Base-by-base conservation (phyloP, 2,797 vertebrate species). In the Phoebastria nigripes region DNA sequence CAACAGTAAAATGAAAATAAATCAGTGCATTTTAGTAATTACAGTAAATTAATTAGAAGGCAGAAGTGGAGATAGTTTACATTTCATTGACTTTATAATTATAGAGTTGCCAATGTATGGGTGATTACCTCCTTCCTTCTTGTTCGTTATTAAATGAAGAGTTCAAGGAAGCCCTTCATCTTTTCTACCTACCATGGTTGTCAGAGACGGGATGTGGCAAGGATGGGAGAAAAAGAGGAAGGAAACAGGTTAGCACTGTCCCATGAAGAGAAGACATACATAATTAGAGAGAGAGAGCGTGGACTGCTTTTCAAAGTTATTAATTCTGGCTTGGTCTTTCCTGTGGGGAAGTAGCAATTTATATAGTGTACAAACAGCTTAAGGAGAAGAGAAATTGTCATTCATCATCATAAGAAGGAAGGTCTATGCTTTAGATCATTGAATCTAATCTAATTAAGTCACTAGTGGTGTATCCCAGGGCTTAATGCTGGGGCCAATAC, bases 61-160 rank as follows among this genome's bases (percentile, higher is more conserved):
- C 29, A 93, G 49, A 88, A 91, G 33, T 54, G 29, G 52, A 74
- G 91, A 65, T 54, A 46, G 63, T 94, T 97, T 95, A 83, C 91
- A 91, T 86, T 94, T 96, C 19, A 88, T 92, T 92, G 67, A 93
- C 87, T 96, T 94, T 67, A 65, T 81, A 96, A 97, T 96, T 91
- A 94, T 4, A 94, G 72, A 93, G 82, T 86, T 90, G 76, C 49
- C 79, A 81, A 18, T 47, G 56, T 83, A 88, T 16, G 9, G n/a
- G 28, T 87, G 42, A 93, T 94, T 94, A 81, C 54, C 61, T 91
- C 52, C 52, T 87, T 95, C 87, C 67, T 82, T 87, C 81, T 93
- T 80, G 51, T 73, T 87, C 11, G 2, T 78, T 81, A 94, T 88
- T 96, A 95, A 82, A 56, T 12, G 33, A 84, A 85, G 59, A 10